Conservation (phyloP, 2,797 vertebrate genomes). For the Hylomyscus alleni region DNA sequence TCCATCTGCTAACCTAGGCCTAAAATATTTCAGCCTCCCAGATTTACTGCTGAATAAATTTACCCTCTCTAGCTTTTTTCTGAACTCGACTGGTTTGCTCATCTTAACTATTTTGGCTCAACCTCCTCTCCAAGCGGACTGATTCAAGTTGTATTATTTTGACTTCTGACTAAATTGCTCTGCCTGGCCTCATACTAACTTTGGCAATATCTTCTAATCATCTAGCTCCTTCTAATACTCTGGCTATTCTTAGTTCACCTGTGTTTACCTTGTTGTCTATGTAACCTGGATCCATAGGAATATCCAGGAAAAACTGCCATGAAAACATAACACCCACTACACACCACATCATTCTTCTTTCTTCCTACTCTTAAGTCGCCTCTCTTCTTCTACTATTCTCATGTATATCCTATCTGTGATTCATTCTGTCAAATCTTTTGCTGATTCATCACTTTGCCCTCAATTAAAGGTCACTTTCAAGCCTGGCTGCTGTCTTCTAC, state of each 20-base stretch:
- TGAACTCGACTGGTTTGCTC: background rate
- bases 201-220: background rate
- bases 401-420: background rate
- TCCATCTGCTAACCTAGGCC: background rate
- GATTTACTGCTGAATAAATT: background rate
- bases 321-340: background rate
- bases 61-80: background rate
- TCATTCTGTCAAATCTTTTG: background rate
- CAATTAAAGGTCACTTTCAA: background rate
- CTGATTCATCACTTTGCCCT: background rate
- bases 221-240: background rate
- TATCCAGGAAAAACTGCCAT: background rate
- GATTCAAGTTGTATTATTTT: background rate
- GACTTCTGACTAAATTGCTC: background rate
- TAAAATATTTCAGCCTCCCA: background rate
- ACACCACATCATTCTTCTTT: background rate
- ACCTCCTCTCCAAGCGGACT: background rate
- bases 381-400: background rate
- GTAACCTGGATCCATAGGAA: background rate
- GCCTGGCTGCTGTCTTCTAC: background rate
- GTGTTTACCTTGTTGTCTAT: background rate
- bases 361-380: background rate
- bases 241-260: background rate
- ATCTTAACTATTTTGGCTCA: background rate
- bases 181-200: background rate